phyloP scores from a whole-genome alignment of 2,888 invertebrate species.

The Melinopterus prodromus region DNA sequence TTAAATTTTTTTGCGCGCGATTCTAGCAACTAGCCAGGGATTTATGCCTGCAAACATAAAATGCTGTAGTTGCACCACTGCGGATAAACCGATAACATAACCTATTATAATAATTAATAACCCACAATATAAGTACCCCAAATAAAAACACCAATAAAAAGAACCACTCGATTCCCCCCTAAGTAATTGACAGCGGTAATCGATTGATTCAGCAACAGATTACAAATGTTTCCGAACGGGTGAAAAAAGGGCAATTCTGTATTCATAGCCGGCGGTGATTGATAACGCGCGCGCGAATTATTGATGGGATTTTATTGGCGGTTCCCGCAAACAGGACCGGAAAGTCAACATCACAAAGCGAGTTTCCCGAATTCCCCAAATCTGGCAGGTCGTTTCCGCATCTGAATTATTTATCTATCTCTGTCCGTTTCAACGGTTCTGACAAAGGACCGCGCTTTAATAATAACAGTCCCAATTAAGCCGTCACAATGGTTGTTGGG shows the following conservation, averaged over 20 bases:
- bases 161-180: background rate
- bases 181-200: background rate
- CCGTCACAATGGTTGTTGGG: background rate
- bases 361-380: background rate
- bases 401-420: background rate
- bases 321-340: background rate
- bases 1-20: too few relatives aligned
- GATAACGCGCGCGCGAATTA: background rate
- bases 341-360: background rate
- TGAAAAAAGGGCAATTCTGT: constrained; percentile 4
- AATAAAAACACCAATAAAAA: background rate
- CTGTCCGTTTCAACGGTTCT: background rate
- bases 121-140: background rate
- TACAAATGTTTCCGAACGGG: background rate
- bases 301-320: background rate
- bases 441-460: background rate
- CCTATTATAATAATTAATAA: too few relatives aligned
- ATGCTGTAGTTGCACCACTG: too few relatives aligned
- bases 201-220: background rate
- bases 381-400: background rate
- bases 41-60: too few relatives aligned
- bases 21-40: too few relatives aligned
- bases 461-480: background rate
- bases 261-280: background rate
- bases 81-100: too few relatives aligned